Conservation (phyloP, 2,797 vertebrate genomes). For the Furcifer pardalis region DNA sequence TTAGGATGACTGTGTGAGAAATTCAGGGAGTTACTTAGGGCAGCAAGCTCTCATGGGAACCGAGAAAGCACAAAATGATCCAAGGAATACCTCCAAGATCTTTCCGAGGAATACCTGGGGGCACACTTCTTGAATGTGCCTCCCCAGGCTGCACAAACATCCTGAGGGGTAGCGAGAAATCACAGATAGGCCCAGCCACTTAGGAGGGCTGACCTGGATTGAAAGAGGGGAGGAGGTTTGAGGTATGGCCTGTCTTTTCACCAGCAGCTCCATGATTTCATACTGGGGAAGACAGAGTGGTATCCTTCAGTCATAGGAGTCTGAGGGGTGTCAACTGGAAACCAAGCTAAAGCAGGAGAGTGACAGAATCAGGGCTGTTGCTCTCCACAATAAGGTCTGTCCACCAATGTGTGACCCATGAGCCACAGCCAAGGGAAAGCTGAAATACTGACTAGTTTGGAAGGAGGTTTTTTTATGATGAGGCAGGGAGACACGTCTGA, state of each 20-base stretch:
- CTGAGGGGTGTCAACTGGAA: constrained; percentile 6
- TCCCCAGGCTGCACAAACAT: neutral
- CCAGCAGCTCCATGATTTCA: neutral
- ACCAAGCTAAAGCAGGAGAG: neutral
- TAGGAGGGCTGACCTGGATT: neutral
- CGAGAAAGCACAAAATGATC: neutral
- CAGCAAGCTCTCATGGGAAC: neutral
- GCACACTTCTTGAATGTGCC: neutral
- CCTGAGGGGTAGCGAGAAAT: neutral
- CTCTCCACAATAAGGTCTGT: constrained; percentile 1
- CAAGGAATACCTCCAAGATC: neutral
- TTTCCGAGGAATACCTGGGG: neutral
- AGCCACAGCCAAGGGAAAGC: constrained; percentile 9
- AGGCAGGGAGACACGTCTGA: neutral
- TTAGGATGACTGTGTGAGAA: neutral
- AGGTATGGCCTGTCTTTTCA: constrained; percentile 32
- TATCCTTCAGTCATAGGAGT: constrained; percentile 41
- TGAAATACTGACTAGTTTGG: constrained; percentile 19
- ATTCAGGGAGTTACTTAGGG: neutral
- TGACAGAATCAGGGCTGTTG: neutral
- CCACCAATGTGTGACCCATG: neutral
- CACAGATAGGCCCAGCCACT: neutral
- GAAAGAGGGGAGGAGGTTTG: constrained; percentile 1
- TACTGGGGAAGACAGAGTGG: constrained; percentile 4
- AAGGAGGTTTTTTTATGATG: too few relatives aligned